Evolutionary conservation across 2,888 invertebrate genomes (phyloP).

Genomic region (Oscheius sp.): DNA sequence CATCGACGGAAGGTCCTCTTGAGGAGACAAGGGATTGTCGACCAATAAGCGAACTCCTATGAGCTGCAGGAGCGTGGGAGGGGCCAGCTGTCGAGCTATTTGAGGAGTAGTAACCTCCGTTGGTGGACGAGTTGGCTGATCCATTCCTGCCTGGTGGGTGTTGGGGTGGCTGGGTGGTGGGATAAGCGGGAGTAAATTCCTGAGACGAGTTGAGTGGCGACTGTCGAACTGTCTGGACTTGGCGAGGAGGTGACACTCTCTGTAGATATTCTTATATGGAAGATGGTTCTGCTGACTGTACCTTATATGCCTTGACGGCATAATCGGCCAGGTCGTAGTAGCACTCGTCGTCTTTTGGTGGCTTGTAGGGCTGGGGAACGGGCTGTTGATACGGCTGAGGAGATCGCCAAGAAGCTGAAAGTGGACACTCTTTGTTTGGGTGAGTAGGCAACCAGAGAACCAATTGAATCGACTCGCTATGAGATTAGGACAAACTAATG

Average conservation of each 20-base stretch:
- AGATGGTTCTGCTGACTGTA: neutral
- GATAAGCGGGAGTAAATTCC: constrained; percentile 50
- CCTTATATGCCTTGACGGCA: constrained; percentile 39
- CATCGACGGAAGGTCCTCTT: constrained; percentile 60
- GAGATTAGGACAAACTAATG: constrained; percentile 9
- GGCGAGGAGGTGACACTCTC: constrained; percentile 39
- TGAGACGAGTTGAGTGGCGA: constrained; percentile 36
- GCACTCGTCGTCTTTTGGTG: constrained; percentile 45
- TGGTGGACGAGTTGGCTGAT: constrained; percentile 63
- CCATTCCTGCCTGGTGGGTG: constrained; percentile 50
- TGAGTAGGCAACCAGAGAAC: constrained; percentile 8
- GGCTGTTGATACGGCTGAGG: constrained; percentile 32
- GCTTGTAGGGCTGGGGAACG: constrained; percentile 39
- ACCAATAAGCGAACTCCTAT: constrained; percentile 54
- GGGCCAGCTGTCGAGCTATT: constrained; percentile 58
- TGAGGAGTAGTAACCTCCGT: constrained; percentile 67
- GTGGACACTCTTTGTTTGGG: neutral
- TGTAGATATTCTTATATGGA: neutral
- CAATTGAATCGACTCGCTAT: constrained; percentile 25
- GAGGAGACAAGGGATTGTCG: constrained; percentile 60
- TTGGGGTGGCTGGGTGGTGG: constrained; percentile 53
- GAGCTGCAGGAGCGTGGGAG: constrained; percentile 45
- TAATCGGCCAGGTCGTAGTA: constrained; percentile 55
- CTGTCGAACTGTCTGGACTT: constrained; percentile 26
- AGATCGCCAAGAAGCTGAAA: constrained; percentile 20